Conservation (phyloP, 2,113 vertebrate genomes). For the Phrynosoma blainvillii region DNA sequence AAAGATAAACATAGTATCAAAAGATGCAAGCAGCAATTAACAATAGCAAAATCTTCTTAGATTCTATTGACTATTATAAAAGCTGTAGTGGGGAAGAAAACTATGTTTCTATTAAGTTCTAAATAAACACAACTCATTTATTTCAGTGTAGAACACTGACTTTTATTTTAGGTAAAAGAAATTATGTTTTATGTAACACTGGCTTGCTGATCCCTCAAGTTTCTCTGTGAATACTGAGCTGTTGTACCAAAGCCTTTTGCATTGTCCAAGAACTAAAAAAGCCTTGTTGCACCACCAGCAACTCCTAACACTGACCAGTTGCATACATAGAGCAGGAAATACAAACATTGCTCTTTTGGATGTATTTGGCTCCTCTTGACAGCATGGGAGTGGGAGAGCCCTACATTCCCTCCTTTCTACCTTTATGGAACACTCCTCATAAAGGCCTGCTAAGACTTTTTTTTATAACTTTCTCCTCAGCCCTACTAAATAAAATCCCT, state of each 20-base stretch:
- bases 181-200: too few relatives aligned
- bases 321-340: too few relatives aligned
- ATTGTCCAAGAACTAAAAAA: too few relatives aligned
- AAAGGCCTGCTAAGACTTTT: neutral
- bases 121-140: neutral
- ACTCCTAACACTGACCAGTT: too few relatives aligned
- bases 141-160: neutral
- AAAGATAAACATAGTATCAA: neutral
- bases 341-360: too few relatives aligned
- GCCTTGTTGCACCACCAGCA: too few relatives aligned
- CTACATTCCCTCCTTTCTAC: neutral
- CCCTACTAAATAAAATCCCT: neutral
- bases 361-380: too few relatives aligned
- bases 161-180: too few relatives aligned
- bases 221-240: too few relatives aligned
- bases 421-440: neutral
- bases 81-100: neutral
- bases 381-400: too few relatives aligned
- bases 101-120: neutral
- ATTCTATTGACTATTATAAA: neutral
- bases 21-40: neutral
- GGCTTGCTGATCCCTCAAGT: neutral
- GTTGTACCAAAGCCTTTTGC: too few relatives aligned
- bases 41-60: neutral
- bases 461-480: neutral